These are phyloP conservation scores for Poecilia picta DNA, from an alignment of 2,797 vertebrate genomes.

Conservation along the genomic window DNA sequence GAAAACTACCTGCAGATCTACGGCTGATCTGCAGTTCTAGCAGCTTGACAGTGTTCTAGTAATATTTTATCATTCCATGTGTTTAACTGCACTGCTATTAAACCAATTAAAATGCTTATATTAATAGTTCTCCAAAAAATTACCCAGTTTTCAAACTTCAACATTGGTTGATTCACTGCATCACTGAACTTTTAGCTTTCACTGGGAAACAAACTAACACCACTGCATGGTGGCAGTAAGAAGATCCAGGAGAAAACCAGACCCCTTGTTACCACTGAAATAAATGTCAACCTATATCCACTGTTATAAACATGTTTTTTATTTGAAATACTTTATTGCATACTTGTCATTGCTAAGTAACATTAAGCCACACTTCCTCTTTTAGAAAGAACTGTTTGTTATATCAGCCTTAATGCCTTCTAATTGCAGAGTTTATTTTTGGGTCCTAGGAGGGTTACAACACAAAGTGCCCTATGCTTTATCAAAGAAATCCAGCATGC, in stretches of 20 bases:
- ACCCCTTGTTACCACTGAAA: background rate
- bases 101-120: background rate
- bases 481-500: conserved; percentile 23
- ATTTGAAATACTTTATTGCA: background rate
- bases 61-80: background rate
- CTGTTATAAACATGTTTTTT: background rate
- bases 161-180: background rate
- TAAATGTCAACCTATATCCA: background rate
- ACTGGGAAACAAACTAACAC: background rate
- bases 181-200: background rate
- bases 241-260: background rate
- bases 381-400: background rate
- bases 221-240: background rate
- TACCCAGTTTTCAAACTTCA: background rate
- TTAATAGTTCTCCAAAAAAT: background rate
- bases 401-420: background rate
- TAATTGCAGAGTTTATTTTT: background rate
- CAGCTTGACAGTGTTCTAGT: background rate
- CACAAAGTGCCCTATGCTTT: background rate
- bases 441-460: background rate
- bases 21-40: background rate
- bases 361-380: background rate
- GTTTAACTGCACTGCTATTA: background rate
- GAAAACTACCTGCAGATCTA: background rate
- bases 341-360: background rate